Base-by-base conservation (phyloP, 2,113 vertebrate species). In the Gallinago jamesoni region DNA sequence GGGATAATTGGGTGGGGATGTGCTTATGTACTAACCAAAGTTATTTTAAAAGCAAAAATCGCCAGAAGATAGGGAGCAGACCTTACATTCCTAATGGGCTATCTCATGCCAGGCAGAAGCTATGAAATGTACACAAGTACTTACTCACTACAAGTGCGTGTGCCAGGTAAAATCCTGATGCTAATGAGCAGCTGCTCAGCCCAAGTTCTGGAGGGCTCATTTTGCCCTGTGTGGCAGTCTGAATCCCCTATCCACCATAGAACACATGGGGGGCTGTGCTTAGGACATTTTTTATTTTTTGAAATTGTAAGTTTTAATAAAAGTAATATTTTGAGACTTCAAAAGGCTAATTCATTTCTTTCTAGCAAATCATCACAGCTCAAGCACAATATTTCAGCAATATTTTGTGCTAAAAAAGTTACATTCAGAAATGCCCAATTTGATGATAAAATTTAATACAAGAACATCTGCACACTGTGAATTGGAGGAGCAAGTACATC, bases 41-140 rank as follows among this genome's bases (percentile, higher is more conserved):
- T 89, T 69, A 84, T 47, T 84, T 94, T 74, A 95, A 95, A 96
- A 95, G 60, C 67, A 95, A 95, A 96, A 97, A 88, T 68, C 28
- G 52, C 47, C 60, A 69, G 73, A 92, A 86, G 43, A 27, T 2
- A 90, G 43, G 59, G 59, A 88, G 62, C 33, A 78, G 55, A 75
- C 67, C 79, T 47, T 70, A 82, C 6, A 43, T 89, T 92, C 94
- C 73, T 69, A 84, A 90, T n/a, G 41, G 53, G 55, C 67, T 91
- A 69, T 67, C 81, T 83, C 52, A 72, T 50, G 56, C 88, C 77
- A 93, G 90, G 96, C 96, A 97, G 79, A 91, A 89, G 79, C 60
- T 91, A 90, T 10, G 81, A 95, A 91, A 96, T 27, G 70, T 5
- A 25, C 13, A 48, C 27, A 84, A 66, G 75, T 60, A 89, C 66